Percentiles rank a stretch among this genome's conserved stretches.
Evolutionary conservation across 30 jellyfish, hydroid and myxozoan genomes (phyloP).

Genomic region (Turritopsis rubra): DNA sequence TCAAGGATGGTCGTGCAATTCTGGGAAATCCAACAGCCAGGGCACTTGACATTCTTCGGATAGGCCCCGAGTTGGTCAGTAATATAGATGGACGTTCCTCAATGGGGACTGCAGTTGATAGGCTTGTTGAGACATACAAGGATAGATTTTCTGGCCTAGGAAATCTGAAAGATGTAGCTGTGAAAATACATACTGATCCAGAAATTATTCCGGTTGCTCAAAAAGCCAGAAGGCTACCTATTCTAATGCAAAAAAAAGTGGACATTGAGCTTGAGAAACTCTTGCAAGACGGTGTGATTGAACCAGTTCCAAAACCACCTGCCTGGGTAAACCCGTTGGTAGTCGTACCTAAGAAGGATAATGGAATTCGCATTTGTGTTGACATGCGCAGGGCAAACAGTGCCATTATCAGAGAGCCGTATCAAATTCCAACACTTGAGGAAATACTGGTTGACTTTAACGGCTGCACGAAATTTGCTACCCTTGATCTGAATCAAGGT

Average conservation of each 20-base stretch:
- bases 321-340: slow-evolving; percentile 54
- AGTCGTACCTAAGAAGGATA: slow-evolving; percentile 43
- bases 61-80: not conserved
- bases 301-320: slow-evolving; percentile 32
- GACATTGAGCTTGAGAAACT: slow-evolving; percentile 32
- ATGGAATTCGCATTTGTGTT: slow-evolving; percentile 45
- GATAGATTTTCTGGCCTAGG: slow-evolving; percentile 39
- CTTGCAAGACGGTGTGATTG: slow-evolving; percentile 32
- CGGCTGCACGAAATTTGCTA: not conserved
- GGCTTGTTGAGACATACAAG: slow-evolving; percentile 3
- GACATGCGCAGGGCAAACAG: slow-evolving; percentile 54
- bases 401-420: slow-evolving; percentile 49
- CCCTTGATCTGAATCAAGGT: not conserved
- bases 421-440: slow-evolving; percentile 35
- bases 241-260: slow-evolving; percentile 29
- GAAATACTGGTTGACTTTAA: not conserved
- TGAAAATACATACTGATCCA: slow-evolving; percentile 11
- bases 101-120: not conserved
- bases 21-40: not conserved
- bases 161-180: slow-evolving; percentile 25
- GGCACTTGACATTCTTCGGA: slow-evolving; percentile 13
- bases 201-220: slow-evolving; percentile 32
- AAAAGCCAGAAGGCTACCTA: slow-evolving; percentile 44
- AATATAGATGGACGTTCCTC: not conserved
- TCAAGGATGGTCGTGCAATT: not conserved